phyloP scores from a whole-genome alignment of 2,888 invertebrate species.

The Standfussiana lucernea region DNA sequence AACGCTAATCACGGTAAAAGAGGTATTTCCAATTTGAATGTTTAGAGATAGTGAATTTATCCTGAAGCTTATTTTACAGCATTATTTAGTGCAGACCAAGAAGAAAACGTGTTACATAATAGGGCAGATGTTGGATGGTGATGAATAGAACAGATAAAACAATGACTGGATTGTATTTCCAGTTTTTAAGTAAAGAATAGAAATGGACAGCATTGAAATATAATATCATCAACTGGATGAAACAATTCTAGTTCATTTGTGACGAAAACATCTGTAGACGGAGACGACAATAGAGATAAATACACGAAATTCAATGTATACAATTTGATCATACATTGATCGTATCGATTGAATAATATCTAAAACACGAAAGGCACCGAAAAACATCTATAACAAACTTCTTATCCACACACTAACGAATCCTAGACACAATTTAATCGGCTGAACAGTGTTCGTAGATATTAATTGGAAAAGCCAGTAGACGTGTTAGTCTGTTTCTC shows the following conservation, averaged over 20 bases:
- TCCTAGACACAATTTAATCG: slow-evolving; percentile 6
- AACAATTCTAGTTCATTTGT: background rate
- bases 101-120: too few relatives aligned
- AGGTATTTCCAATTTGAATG: background rate
- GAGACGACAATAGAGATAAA: background rate
- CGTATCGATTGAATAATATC: background rate
- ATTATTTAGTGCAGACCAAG: background rate
- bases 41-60: background rate
- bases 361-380: background rate
- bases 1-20: background rate
- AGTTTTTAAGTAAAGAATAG: background rate
- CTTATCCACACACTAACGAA: background rate
- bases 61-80: background rate
- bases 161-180: background rate
- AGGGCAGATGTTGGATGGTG: background rate
- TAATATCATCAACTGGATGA: fast-evolving
- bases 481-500: background rate
- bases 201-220: background rate
- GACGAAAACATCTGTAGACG: background rate
- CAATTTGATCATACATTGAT: too few relatives aligned
- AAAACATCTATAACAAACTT: background rate
- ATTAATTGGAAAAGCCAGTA: slow-evolving; percentile 4
- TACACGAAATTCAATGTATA: too few relatives aligned
- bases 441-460: background rate
- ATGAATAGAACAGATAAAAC: background rate